These are phyloP conservation scores for Athene cunicularia DNA, from an alignment of 2,113 vertebrate species.

Conservation along the genomic window DNA sequence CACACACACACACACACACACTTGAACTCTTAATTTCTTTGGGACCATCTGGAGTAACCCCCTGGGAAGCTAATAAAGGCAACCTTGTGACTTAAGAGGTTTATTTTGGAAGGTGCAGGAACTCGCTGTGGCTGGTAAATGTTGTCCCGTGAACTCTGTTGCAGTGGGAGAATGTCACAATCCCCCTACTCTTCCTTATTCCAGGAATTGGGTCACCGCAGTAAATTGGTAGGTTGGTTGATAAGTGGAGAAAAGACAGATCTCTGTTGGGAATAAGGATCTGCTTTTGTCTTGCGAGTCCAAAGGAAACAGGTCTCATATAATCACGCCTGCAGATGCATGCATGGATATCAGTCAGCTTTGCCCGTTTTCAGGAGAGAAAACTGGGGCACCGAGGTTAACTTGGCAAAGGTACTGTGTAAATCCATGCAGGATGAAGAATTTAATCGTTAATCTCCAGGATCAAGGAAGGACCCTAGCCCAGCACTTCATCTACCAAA, in stretches of 20 bases:
- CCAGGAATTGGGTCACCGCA: neutral
- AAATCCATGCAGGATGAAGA: neutral
- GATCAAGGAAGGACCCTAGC: neutral
- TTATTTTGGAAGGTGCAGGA: constrained; percentile 41
- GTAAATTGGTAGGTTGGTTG: neutral
- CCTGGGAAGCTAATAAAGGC: constrained; percentile 13
- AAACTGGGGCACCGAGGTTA: neutral
- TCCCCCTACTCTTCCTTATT: neutral
- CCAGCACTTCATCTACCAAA: neutral
- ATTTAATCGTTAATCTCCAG: neutral
- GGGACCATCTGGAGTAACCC: neutral
- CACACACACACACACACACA: neutral
- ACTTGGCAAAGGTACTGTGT: neutral
- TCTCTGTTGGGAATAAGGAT: neutral
- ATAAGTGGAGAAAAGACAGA: neutral
- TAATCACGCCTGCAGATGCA: neutral
- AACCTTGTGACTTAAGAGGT: constrained; percentile 34
- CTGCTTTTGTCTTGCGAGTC: neutral
- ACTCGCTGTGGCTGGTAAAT: neutral
- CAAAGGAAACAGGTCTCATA: neutral
- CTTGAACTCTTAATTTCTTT: constrained; percentile 13
- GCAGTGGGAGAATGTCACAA: neutral
- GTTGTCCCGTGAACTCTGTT: neutral
- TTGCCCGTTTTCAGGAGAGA: neutral
- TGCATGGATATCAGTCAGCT: neutral